These are phyloP conservation scores for Passer montanus DNA, from an alignment of 2,113 vertebrate species.

Conservation along the genomic window DNA sequence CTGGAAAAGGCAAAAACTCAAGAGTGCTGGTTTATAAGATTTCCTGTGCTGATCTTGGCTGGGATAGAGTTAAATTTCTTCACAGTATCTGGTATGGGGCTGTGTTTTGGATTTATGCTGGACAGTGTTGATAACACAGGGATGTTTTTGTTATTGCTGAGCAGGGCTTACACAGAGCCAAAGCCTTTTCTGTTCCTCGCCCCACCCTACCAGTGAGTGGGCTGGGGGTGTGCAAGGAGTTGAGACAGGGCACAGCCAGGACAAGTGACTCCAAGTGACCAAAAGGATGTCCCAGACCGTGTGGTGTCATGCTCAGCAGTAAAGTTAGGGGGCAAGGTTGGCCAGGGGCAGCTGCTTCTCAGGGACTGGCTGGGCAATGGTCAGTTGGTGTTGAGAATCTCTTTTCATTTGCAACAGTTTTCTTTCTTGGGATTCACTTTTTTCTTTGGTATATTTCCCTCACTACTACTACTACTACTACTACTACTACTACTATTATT, in stretches of 20 bases:
- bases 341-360: fast-evolving
- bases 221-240: neutral
- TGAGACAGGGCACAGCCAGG: neutral
- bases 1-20: neutral
- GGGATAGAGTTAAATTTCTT: neutral
- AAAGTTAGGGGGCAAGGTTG: neutral
- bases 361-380: neutral
- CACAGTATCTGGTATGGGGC: neutral
- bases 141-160: neutral
- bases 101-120: neutral
- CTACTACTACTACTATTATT: neutral
- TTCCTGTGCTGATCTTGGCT: neutral
- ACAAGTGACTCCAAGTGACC: neutral
- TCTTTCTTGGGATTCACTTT: neutral
- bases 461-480: neutral
- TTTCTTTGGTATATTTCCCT: neutral
- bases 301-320: neutral
- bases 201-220: neutral
- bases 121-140: neutral
- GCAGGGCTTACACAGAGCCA: neutral
- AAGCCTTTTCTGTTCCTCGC: neutral
- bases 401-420: neutral
- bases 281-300: neutral
- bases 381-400: neutral
- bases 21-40: neutral